A percentile compares a stretch with the other conserved stretches of the same genome.
phyloP scores from a whole-genome alignment of 2,888 invertebrate species.

The Galeopsomyia nigrocyanea region DNA sequence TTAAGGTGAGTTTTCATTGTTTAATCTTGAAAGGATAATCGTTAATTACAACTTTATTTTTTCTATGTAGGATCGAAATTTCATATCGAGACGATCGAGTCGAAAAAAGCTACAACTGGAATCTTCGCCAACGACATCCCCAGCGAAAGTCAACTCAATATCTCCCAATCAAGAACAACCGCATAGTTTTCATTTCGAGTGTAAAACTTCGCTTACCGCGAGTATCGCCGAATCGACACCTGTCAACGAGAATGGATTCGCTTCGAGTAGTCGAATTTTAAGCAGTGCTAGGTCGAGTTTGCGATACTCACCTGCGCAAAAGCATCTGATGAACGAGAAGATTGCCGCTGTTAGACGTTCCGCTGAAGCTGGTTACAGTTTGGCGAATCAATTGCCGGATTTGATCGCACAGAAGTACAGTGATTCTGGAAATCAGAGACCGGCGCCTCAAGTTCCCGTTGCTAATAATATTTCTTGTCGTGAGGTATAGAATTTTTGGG shows the following conservation, averaged over 20 bases:
- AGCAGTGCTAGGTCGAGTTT: constrained; percentile 58
- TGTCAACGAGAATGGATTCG: constrained; percentile 56
- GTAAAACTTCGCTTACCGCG: neutral
- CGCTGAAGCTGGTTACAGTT: constrained; percentile 51
- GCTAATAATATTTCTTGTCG: constrained; percentile 23
- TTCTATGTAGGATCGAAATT: constrained; percentile 56
- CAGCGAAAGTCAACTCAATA: constrained; percentile 50
- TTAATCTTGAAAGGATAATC: constrained; percentile 15
- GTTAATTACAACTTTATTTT: neutral
- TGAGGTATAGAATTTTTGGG: constrained; percentile 29
- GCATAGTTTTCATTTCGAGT: constrained; percentile 42
- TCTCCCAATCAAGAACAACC: constrained; percentile 53
- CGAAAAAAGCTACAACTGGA: constrained; percentile 55
- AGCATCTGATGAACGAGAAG: constrained; percentile 69
- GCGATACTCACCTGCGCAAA: constrained; percentile 69
- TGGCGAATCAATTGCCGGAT: constrained; percentile 55
- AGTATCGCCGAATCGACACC: constrained; percentile 54
- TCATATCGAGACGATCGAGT: constrained; percentile 59
- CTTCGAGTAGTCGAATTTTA: constrained; percentile 14
- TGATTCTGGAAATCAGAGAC: constrained; percentile 63
- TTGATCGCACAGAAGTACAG: constrained; percentile 61
- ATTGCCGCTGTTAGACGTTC: constrained; percentile 62
- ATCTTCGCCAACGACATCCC: constrained; percentile 53
- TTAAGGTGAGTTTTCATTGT: constrained; percentile 21
- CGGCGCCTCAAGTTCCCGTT: constrained; percentile 63